Conservation (phyloP, 2,113 vertebrate genomes). For the Entelurus aequoreus region DNA sequence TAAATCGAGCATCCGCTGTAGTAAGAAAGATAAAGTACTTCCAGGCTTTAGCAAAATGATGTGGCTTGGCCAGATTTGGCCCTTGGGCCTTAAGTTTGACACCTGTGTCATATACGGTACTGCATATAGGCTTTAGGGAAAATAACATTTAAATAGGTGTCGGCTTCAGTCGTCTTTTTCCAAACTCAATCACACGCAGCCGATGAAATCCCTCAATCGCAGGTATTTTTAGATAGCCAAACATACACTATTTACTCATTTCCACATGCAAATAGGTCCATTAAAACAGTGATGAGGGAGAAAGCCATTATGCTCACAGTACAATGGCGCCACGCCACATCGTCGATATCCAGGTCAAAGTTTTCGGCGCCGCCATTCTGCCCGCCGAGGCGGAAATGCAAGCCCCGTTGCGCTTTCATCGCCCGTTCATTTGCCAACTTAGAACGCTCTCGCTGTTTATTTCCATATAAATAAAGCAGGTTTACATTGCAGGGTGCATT, state of each 20-base stretch:
- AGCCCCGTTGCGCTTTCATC: slow-evolving; percentile 57
- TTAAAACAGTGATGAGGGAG: slow-evolving; percentile 52
- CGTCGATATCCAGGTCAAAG: slow-evolving; percentile 59
- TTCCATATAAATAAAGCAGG: slow-evolving; percentile 62
- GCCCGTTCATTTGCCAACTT: slow-evolving; percentile 48
- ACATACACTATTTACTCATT: slow-evolving; percentile 59
- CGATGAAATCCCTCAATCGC: slow-evolving; percentile 36
- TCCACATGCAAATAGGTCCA: slow-evolving; percentile 60
- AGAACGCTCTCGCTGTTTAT: slow-evolving; percentile 46
- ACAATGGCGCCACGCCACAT: slow-evolving; percentile 27
- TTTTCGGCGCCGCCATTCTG: slow-evolving; percentile 43
- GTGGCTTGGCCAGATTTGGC: too few species aligned
- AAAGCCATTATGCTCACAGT: slow-evolving; percentile 45
- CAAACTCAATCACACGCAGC: slow-evolving; percentile 41
- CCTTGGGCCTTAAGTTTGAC: too few species aligned
- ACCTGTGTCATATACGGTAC: neutral
- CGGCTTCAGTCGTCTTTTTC: slow-evolving; percentile 37
- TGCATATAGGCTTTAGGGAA: slow-evolving; percentile 32
- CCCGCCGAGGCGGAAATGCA: slow-evolving; percentile 13
- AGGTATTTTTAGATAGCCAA: slow-evolving; percentile 54
- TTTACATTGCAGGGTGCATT: slow-evolving; percentile 52
- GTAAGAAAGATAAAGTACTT: too few species aligned
- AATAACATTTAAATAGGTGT: slow-evolving; percentile 54
- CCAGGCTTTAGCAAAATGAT: too few species aligned
- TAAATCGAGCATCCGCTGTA: too few species aligned